Percentiles rank a stretch among this genome's conserved stretches.
phyloP scores from a whole-genome alignment of 2,113 vertebrate genomes.

The Plotosus lineatus region DNA sequence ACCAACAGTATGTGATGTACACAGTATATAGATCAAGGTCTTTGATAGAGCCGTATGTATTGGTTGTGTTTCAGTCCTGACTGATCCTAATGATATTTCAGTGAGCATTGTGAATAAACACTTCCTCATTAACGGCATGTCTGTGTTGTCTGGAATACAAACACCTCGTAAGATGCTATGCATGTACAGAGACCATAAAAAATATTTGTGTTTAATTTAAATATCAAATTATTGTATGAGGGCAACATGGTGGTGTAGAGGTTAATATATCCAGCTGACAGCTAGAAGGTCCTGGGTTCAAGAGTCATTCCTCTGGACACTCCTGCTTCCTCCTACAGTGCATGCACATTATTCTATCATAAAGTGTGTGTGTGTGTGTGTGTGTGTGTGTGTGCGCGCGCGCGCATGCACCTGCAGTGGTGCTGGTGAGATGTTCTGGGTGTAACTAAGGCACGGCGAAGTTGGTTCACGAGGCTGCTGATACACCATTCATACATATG shows the following conservation, averaged over 20 bases:
- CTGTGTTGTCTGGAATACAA: conserved; percentile 21
- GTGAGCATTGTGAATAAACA: conserved; percentile 51
- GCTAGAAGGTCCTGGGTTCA: too few species aligned
- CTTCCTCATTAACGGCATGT: conserved; percentile 40
- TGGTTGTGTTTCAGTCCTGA: conserved; percentile 40
- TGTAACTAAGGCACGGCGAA: too few species aligned
- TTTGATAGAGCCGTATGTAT: conserved; percentile 45
- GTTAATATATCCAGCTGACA: too few species aligned
- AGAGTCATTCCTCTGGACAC: too few species aligned
- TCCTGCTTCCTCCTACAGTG: too few species aligned
- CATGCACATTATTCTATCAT: too few species aligned
- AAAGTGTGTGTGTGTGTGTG: too few species aligned
- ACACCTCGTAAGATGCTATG: background rate
- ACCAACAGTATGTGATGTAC: conserved; percentile 48
- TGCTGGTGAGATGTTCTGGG: too few species aligned
- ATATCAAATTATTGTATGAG: background rate
- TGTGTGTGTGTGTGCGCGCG: too few species aligned
- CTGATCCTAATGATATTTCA: conserved; percentile 45
- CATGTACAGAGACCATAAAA: background rate
- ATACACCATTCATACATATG: too few species aligned
- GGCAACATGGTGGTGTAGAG: too few species aligned
- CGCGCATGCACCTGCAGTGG: too few species aligned
- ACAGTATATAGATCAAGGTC: conserved; percentile 42
- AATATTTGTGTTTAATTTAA: background rate
- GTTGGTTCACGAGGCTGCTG: background rate